Base-by-base conservation (phyloP, 2,113 vertebrate species). In the Turnix velox region DNA sequence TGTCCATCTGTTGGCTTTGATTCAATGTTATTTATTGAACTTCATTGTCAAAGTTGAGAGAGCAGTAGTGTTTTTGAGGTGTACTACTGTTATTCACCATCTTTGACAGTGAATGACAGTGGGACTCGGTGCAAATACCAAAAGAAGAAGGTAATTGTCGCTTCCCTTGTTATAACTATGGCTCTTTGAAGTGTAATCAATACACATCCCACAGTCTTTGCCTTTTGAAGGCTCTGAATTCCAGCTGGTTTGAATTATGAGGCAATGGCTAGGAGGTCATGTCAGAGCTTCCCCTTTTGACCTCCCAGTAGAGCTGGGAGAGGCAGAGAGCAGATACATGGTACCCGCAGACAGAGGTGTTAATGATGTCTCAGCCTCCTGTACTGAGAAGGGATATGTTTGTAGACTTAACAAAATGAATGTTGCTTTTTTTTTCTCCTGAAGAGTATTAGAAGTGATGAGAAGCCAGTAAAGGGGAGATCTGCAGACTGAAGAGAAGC, bases 211-310 rank as follows among this genome's bases (percentile, higher is more conserved):
- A 45, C 31, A 18, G 58, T 73, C 31, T 12, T 68, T 94, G 22
- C 33, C 58, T 94, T 94, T 89, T 79, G 61, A 91, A 84, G 31
- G 18, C 20, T 57, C 91, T 37, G n/a, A 27, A 91, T 95, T 95
- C 82, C 63, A 68, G 37, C 87, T 94, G 81, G 20, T 92, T 54
- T 87, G 84, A 76, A 79, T 83, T 94, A 85, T 13, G 40, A 76
- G 58, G 74, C 42, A 87, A 65, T 49, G 28, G 13, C 78, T 72
- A 31, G 31, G 68, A 82, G 66, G 77, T 92, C 48, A 4, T 18
- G 35, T 74, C 4, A 1, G 67, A 72, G 20, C 40, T 82, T 92
- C 58, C 40, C 37, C n/a, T 79, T 76, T 40, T 89, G 33, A 73
- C 80, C 81, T 94, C 45, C 19, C 62, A 52, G 74, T 23, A 14